These are phyloP conservation scores for Sylvicola fuscatus DNA, from an alignment of 2,888 invertebrate species.

Conservation along the genomic window DNA sequence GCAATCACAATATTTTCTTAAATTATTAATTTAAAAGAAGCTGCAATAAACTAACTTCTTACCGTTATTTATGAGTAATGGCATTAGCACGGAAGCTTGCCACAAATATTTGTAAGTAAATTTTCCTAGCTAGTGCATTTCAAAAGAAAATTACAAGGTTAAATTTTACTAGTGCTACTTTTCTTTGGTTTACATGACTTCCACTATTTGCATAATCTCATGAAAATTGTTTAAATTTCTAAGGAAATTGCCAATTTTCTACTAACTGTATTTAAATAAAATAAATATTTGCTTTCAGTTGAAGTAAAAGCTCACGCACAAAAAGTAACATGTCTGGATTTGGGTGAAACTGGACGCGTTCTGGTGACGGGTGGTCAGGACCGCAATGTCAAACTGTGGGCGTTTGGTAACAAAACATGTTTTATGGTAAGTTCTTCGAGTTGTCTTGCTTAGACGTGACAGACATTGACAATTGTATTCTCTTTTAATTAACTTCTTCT, in stretches of 20 bases:
- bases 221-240: too few species aligned
- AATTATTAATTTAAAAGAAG: too few species aligned
- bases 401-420: constrained; percentile 84
- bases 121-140: constrained; percentile 5
- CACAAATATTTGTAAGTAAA: constrained; percentile 25
- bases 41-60: constrained; percentile 1
- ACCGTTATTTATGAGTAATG: constrained; percentile 12
- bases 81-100: constrained; percentile 24
- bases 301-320: constrained; percentile 25
- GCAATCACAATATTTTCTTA: too few species aligned
- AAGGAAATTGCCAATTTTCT: too few species aligned
- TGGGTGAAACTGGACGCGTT: constrained; percentile 25
- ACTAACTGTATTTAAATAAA: too few species aligned
- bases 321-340: constrained; percentile 23
- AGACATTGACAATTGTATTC: neutral
- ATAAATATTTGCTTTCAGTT: constrained; percentile 14
- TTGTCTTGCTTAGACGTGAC: neutral
- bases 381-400: constrained; percentile 94
- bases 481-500: too few species aligned
- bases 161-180: too few species aligned
- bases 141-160: too few species aligned
- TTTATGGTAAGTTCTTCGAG: constrained; percentile 73
- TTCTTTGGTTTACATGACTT: too few species aligned
- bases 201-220: too few species aligned
- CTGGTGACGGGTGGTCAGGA: constrained; percentile 68